Evolutionary conservation across 37 sponge, comb jelly and placozoan genomes (phyloP).

Genomic region (Ianthella basta): DNA sequence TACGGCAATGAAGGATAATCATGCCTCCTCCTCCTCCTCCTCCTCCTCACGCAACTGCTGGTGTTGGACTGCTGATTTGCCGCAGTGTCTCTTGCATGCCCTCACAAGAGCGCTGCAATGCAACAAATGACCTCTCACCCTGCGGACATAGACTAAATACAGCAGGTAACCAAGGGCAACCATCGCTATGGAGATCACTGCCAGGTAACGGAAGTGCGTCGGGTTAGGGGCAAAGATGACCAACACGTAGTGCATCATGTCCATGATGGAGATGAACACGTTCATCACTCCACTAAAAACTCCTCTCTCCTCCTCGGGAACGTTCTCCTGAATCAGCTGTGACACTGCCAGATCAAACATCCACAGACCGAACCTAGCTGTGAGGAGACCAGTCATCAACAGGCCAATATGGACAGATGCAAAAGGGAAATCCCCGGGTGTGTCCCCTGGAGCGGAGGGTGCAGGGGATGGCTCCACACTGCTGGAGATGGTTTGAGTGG

Average conservation of each 20-base stretch:
- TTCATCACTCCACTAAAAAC: slow-evolving; percentile 94
- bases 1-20: too few relatives aligned
- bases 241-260: slow-evolving; percentile 88
- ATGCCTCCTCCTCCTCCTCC: too few relatives aligned
- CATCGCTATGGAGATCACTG: slow-evolving; percentile 71
- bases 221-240: slow-evolving; percentile 80
- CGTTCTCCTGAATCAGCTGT: slow-evolving; percentile 89
- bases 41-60: too few relatives aligned
- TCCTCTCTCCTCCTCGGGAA: slow-evolving; percentile 81
- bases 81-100: too few relatives aligned
- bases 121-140: slow-evolving; percentile 66
- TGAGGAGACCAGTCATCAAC: slow-evolving; percentile 73
- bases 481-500: background rate
- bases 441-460: background rate
- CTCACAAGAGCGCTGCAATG: slow-evolving; percentile 2
- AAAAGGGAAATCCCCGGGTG: background rate
- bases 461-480: background rate
- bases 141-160: slow-evolving; percentile 64
- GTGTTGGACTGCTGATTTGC: too few relatives aligned
- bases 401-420: slow-evolving; percentile 24
- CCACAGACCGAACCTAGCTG: slow-evolving; percentile 93
- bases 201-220: slow-evolving; percentile 75
- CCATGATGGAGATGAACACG: slow-evolving; percentile 89
- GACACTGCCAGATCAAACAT: slow-evolving; percentile 85
- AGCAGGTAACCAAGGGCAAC: slow-evolving; percentile 66